phyloP scores from a whole-genome alignment of 2,888 invertebrate species.

The Caenorhabditis sulstoni region DNA sequence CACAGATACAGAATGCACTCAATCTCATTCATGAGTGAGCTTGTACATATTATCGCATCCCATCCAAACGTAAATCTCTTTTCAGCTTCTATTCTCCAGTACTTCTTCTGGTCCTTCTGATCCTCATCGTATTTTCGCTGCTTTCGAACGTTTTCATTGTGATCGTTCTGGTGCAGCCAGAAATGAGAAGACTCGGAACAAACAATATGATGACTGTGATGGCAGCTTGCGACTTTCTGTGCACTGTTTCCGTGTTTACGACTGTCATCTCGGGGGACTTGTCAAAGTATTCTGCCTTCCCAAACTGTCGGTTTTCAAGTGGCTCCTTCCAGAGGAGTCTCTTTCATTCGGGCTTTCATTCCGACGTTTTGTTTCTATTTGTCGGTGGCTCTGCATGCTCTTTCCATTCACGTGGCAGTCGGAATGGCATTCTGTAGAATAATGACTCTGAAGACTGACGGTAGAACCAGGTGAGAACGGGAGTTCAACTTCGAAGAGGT shows the following conservation, averaged over 20 bases:
- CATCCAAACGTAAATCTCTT: neutral
- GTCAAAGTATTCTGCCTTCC: neutral
- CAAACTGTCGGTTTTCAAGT: neutral
- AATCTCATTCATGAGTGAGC: neutral
- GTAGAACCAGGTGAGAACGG: neutral
- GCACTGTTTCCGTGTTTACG: neutral
- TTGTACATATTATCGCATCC: neutral
- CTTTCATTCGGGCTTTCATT: neutral
- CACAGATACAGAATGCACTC: neutral
- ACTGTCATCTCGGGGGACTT: neutral
- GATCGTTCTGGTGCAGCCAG: neutral
- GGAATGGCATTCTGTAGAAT: slow-evolving; percentile 14
- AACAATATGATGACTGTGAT: slow-evolving; percentile 13
- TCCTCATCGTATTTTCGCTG: neutral
- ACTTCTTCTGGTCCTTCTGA: neutral
- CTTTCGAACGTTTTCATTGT: neutral
- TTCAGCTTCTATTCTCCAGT: neutral
- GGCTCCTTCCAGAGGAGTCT: neutral
- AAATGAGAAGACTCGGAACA: neutral
- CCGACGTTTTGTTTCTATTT: slow-evolving; percentile 1
- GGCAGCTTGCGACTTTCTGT: neutral
- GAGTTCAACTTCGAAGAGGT: too few species aligned
- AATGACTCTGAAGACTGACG: neutral
- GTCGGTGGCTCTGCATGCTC: neutral
- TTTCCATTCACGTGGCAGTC: neutral